These are phyloP conservation scores for Phortica okadai DNA, from an alignment of 2,888 invertebrate genomes.

Conservation along the genomic window DNA sequence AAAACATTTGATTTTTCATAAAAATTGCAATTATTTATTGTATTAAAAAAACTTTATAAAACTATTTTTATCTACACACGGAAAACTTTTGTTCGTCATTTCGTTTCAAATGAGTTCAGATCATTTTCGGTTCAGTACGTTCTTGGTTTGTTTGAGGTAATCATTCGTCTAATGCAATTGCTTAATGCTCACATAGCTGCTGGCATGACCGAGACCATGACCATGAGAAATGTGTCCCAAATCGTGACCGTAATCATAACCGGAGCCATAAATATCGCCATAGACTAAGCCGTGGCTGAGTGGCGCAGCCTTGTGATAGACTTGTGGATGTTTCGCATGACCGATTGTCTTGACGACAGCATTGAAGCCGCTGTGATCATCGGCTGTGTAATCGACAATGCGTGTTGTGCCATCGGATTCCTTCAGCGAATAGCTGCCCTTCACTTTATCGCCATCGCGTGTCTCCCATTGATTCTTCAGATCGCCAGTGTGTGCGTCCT, in stretches of 20 bases:
- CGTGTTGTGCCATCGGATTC: conserved; percentile 78
- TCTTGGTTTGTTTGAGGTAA: background rate
- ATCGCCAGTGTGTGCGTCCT: conserved; percentile 77
- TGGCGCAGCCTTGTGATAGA: conserved; percentile 56
- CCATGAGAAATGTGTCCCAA: conserved; percentile 41
- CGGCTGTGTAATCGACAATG: conserved; percentile 77
- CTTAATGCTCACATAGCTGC: conserved; percentile 70
- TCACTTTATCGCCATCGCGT: conserved; percentile 78
- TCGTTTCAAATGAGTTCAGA: background rate
- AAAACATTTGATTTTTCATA: background rate
- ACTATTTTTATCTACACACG: no score
- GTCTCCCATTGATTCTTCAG: conserved; percentile 78
- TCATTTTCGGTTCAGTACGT: background rate
- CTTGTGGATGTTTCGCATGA: conserved; percentile 71
- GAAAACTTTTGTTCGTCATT: no score
- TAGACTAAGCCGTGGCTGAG: conserved; percentile 40
- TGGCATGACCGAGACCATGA: conserved; percentile 63
- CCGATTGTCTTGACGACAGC: conserved; percentile 78
- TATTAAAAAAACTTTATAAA: background rate
- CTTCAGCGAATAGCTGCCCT: conserved; percentile 77
- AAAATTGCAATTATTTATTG: background rate
- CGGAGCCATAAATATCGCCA: conserved; percentile 52
- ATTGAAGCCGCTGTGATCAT: conserved; percentile 78
- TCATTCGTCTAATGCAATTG: conserved; percentile 55
- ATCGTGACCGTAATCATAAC: conserved; percentile 57